Conservation (phyloP, 2,888 invertebrate genomes). For the Euclidia mi region DNA sequence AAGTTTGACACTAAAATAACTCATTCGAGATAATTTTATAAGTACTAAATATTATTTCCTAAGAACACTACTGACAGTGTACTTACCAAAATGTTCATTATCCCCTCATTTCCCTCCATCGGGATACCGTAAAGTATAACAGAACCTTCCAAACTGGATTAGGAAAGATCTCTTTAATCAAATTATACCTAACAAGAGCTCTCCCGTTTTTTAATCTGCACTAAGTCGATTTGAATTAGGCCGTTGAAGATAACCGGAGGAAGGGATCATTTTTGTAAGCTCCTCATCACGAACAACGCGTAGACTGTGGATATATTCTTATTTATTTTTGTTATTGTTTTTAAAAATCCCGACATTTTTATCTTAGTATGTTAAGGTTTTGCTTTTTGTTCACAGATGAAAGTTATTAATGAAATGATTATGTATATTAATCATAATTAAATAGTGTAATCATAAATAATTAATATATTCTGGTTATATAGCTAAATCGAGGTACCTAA, state of each 20-base stretch:
- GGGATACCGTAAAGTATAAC: conserved; percentile 5
- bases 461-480: too few relatives aligned
- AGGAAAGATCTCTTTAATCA: conserved; percentile 37
- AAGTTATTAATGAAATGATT: too few relatives aligned
- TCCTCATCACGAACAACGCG: too few relatives aligned
- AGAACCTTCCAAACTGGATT: conserved; percentile 35
- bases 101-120: conserved; percentile 6
- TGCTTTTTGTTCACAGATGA: too few relatives aligned
- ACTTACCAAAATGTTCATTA: conserved; percentile 5
- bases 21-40: background rate
- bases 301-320: too few relatives aligned
- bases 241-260: conserved; percentile 11
- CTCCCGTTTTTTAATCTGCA: conserved; percentile 43
- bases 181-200: conserved; percentile 46
- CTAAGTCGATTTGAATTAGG: conserved; percentile 32
- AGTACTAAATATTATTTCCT: background rate
- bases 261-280: background rate
- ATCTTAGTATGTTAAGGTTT: too few relatives aligned
- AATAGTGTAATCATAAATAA: too few relatives aligned
- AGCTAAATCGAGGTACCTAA: too few relatives aligned
- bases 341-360: too few relatives aligned
- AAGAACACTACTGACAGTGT: background rate
- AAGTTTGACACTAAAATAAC: too few relatives aligned
- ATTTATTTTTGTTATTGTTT: too few relatives aligned
- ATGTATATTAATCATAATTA: too few relatives aligned